Evolutionary conservation across 2,888 invertebrate species (phyloP).

Genomic region (Drosophila sordidapex): DNA sequence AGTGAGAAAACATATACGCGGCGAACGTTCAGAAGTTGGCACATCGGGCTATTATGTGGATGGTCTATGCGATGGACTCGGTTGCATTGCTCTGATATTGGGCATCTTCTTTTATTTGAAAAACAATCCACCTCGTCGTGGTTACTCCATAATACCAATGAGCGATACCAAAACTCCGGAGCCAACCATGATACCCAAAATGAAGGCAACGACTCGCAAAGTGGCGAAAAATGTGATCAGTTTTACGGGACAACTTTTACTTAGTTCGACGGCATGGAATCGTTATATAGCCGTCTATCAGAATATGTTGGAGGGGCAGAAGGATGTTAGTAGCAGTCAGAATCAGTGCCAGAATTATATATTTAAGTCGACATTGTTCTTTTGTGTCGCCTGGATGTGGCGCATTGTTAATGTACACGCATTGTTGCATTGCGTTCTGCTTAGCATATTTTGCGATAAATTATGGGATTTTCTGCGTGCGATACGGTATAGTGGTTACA

Average conservation of each 20-base stretch:
- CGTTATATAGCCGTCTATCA: slow-evolving; percentile 93
- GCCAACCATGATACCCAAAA: slow-evolving; percentile 87
- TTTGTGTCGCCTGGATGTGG: slow-evolving; percentile 91
- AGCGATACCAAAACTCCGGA: slow-evolving; percentile 82
- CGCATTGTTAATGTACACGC: slow-evolving; percentile 92
- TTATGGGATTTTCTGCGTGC: slow-evolving; percentile 91
- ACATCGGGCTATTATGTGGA: slow-evolving; percentile 93
- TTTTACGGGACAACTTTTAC: slow-evolving; percentile 89
- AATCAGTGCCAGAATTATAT: slow-evolving; percentile 86
- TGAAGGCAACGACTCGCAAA: slow-evolving; percentile 89
- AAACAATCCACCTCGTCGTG: slow-evolving; percentile 90
- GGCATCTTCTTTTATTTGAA: slow-evolving; percentile 90
- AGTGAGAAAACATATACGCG: slow-evolving; percentile 89
- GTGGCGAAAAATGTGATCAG: slow-evolving; percentile 88
- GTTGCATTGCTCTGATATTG: slow-evolving; percentile 89
- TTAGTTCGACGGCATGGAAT: slow-evolving; percentile 93
- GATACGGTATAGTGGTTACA: slow-evolving; percentile 90
- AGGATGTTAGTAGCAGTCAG: slow-evolving; percentile 86
- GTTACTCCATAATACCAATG: slow-evolving; percentile 88
- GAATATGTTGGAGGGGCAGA: slow-evolving; percentile 90
- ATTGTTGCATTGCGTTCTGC: slow-evolving; percentile 89
- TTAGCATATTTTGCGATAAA: slow-evolving; percentile 93
- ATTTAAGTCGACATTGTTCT: slow-evolving; percentile 91
- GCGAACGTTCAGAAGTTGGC: slow-evolving; percentile 92
- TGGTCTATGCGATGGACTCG: slow-evolving; percentile 92